A percentile compares a stretch with the other conserved stretches of the same genome.
These are phyloP conservation scores for Lycaon pictus DNA, from an alignment of 2,113 vertebrate genomes.

Conservation along the genomic window DNA sequence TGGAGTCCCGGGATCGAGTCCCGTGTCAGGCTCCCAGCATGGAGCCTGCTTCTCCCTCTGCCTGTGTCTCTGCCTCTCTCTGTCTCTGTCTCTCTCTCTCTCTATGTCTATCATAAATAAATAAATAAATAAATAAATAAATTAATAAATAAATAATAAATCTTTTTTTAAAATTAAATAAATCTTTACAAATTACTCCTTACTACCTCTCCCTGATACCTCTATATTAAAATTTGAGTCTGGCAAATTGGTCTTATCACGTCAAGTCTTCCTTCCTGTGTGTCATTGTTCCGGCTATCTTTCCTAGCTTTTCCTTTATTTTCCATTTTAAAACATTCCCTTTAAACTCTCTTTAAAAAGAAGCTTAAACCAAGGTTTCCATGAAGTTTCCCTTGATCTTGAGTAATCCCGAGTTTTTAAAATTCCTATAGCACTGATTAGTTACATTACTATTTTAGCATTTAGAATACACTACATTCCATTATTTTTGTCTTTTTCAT, in stretches of 20 bases:
- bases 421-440: background rate
- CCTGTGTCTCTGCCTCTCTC: too few species aligned
- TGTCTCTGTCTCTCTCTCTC: too few species aligned
- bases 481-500: background rate
- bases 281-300: background rate
- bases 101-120: too few species aligned
- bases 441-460: background rate
- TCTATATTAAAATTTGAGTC: background rate
- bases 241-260: background rate
- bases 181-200: background rate
- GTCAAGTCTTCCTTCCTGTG: background rate
- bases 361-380: conserved; percentile 10
- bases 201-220: background rate
- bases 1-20: too few species aligned
- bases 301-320: background rate
- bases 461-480: background rate
- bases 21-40: too few species aligned
- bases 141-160: too few species aligned
- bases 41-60: too few species aligned
- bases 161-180: too few species aligned
- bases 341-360: background rate
- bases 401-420: background rate
- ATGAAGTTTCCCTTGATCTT: background rate
- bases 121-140: too few species aligned
- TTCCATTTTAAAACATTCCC: background rate